phyloP scores from a whole-genome alignment of 2,888 invertebrate genomes.

The Caenorhabditis uteleia region DNA sequence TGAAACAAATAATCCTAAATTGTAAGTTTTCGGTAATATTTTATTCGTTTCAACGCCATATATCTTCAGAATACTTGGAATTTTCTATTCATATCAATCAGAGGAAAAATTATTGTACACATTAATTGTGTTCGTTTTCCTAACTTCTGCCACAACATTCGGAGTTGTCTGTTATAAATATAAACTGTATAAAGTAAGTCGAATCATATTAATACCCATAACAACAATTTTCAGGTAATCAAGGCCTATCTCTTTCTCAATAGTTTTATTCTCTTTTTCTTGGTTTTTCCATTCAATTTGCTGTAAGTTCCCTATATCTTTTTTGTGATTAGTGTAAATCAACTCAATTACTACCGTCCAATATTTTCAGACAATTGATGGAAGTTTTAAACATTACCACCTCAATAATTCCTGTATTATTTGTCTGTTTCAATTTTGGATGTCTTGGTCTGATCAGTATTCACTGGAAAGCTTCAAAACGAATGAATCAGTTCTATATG shows the following conservation, averaged over 20 bases:
- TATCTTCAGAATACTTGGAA: slow-evolving; percentile 17
- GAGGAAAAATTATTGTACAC: slow-evolving; percentile 4
- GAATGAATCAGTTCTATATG: slow-evolving; percentile 19
- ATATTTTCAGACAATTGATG: slow-evolving; percentile 3
- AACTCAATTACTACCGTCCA: too few relatives aligned
- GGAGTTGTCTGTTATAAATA: slow-evolving; percentile 18
- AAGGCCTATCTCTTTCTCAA: too few relatives aligned
- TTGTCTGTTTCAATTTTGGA: slow-evolving; percentile 22
- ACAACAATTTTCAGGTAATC: too few relatives aligned
- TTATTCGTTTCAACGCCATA: not conserved
- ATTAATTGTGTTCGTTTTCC: slow-evolving; percentile 7
- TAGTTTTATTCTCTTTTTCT: too few relatives aligned
- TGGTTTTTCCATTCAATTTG: too few relatives aligned
- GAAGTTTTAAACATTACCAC: slow-evolving; percentile 8
- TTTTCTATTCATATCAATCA: slow-evolving; percentile 21
- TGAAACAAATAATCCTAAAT: not conserved
- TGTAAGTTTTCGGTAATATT: slow-evolving; percentile 5
- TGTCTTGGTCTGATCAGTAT: slow-evolving; percentile 15
- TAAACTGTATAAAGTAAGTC: slow-evolving; percentile 13
- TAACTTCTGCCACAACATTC: slow-evolving; percentile 9
- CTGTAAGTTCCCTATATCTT: too few relatives aligned
- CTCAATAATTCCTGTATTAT: slow-evolving; percentile 8
- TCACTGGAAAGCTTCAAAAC: slow-evolving; percentile 19
- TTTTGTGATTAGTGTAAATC: too few relatives aligned
- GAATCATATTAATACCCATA: too few relatives aligned